phyloP scores from a whole-genome alignment of 2,113 vertebrate genomes.

The Okapia johnstoni region DNA sequence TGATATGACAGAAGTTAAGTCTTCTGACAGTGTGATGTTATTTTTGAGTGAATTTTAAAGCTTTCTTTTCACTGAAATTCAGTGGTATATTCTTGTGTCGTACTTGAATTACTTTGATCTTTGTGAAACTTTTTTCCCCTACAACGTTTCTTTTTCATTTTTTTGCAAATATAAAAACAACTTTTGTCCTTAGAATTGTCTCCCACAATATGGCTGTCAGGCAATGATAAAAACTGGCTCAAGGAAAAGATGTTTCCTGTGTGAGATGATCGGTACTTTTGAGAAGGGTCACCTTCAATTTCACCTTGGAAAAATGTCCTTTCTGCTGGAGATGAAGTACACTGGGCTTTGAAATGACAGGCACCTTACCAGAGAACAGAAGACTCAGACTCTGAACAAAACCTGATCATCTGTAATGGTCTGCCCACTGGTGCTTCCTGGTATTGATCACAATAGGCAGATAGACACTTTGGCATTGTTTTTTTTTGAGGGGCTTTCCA shows the following conservation, averaged over 20 bases:
- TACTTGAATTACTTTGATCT: conserved; percentile 8
- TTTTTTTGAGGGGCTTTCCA: background rate
- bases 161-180: background rate
- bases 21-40: background rate
- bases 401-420: background rate
- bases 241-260: background rate
- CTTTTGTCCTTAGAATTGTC: background rate
- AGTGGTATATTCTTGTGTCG: background rate
- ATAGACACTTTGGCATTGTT: background rate
- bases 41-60: background rate
- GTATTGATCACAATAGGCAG: background rate
- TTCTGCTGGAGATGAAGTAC: background rate
- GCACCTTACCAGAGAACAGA: background rate
- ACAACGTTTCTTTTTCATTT: background rate
- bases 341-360: background rate
- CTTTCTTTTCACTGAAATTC: background rate
- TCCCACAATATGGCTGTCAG: background rate
- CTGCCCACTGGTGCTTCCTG: accelerated
- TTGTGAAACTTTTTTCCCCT: background rate
- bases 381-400: background rate
- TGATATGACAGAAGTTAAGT: background rate
- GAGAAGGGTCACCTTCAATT: background rate
- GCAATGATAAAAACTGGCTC: background rate
- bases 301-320: background rate
- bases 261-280: background rate